These are phyloP conservation scores for Raja brachyura DNA, from an alignment of 2,113 vertebrate genomes.

Conservation along the genomic window DNA sequence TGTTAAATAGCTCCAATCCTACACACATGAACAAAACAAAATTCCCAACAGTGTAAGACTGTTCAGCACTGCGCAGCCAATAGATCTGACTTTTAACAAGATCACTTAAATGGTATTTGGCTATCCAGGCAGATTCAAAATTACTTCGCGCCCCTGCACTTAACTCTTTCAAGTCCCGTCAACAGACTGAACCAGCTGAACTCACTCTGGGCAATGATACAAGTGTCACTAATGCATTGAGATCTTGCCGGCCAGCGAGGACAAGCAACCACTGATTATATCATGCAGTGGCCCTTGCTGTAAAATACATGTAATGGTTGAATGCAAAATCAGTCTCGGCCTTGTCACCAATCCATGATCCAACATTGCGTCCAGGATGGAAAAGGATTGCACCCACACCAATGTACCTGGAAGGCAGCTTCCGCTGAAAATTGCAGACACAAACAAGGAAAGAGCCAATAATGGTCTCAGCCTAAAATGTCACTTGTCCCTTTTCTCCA, in stretches of 20 bases:
- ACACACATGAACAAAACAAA: background rate
- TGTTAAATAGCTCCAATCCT: background rate
- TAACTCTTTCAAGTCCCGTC: too few relatives aligned
- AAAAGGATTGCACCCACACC: background rate
- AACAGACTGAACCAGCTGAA: background rate
- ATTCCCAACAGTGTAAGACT: background rate
- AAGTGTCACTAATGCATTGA: background rate
- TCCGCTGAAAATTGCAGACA: background rate
- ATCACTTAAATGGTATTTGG: too few relatives aligned
- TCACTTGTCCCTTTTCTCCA: too few relatives aligned
- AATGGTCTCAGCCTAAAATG: too few relatives aligned
- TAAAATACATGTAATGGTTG: background rate
- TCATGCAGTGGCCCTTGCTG: background rate
- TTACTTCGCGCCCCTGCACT: too few relatives aligned
- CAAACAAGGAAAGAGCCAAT: background rate
- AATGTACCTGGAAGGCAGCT: too few relatives aligned
- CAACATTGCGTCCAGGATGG: background rate
- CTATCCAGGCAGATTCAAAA: too few relatives aligned
- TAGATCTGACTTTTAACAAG: background rate
- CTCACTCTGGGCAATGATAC: background rate
- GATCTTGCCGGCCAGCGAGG: background rate
- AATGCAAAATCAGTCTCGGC: background rate
- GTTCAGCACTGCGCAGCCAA: background rate
- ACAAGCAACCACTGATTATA: background rate
- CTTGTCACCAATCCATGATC: background rate